Evolutionary conservation across 1,140 invertebrate species (phyloP), one percentile per base, ranked within the genome.

Genomic region (Chrysoperla carnea): DNA sequence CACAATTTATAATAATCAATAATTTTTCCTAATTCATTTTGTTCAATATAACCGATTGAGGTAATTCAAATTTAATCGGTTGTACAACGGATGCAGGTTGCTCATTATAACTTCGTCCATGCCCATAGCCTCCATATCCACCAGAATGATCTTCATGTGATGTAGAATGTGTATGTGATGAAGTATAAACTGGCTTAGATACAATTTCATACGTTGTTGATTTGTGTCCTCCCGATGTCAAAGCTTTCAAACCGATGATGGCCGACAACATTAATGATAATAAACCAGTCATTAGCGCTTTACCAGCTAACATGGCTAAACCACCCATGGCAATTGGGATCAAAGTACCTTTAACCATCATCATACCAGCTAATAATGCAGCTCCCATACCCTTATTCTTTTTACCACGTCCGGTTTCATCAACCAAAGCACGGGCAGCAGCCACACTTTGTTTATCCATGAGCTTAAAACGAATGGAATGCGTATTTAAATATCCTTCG

Each of bases 161-260:
- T 0, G 74, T 70, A 8, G 81, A 83, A 45, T 84, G 80, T 1
- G 72, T 72, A 48, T 83, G 79, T 0, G 73, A 69, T 37, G 75
- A 74, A 0, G 70, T 71, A 54, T 84, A 82, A 0, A 85, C 69
- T 0, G 83, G 83, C 49, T 85, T 86, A 39, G 79, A 76, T 29
- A 87, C 75, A 39, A 86, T 83, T 59, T 86, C 83, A 53, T 87
- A 87, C 0, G 81, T 84, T 1, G 81, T 83, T 14, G 78, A 79
- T 48, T 80, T 78, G 14, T 73, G 70, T 12, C 73, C 72, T 12
- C 76, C 74, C 6, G 68, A 53, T 0, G 76, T 67, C n/a, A 83
- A 52, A 0, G 77, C 75, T 48, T 84, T 85, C 5, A 87, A 58
- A 0, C 81, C 81, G 17, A 84, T 70, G 28, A 87, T 75, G 1